Base-by-base conservation (phyloP, 2,888 invertebrate genomes). In the Herminia tarsipennalis region DNA sequence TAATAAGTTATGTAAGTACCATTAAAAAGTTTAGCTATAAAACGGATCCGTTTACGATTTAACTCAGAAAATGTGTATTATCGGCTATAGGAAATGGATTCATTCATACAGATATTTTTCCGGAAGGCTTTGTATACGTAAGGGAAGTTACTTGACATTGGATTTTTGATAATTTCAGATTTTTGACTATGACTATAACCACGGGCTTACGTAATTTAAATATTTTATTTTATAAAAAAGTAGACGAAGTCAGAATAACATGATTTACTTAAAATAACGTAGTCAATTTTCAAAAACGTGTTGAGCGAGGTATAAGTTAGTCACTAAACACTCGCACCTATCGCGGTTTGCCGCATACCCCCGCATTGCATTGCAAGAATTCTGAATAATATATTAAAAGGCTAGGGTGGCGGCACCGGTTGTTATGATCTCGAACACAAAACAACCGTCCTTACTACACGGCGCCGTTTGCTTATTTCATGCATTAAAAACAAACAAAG, bases 21-120 rank as follows among this genome's bases (percentile, higher is more conserved):
- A 16, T 59, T 53, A 52, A 53, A 65, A 69, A 73, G 56, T 73
- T 72, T 0, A 27, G 33, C 53, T 38, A 61, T 73, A 63, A 71
- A 65, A 56, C 28, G 21, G 45, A 53, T 42, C 49, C 40, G 14
- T 59, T 66, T 58, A 51, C 53, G 56, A 46, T 56, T 62, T 56
- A 52, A 57, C 52, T 56, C 47, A 9, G 38, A 45, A 46, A 51
- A 54, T 55, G 16, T 17, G 46, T 30, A 66, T 64, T 61, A 68
- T 61, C 50, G 29, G 39, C 48, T 49, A 13, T 27, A 52, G 29
- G 13, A 27, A 21, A 20, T 27, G 16, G 34, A 57, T 40, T 45
- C 18, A 50, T 47, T 50, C 27, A n/a, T 29, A 35, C 6, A 30
- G 16, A 1, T 3, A 18, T 35, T 32, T 30, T 30, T 32, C 22